Evolutionary conservation across 2,113 vertebrate species (phyloP).

Genomic region (Myotis davidii): DNA sequence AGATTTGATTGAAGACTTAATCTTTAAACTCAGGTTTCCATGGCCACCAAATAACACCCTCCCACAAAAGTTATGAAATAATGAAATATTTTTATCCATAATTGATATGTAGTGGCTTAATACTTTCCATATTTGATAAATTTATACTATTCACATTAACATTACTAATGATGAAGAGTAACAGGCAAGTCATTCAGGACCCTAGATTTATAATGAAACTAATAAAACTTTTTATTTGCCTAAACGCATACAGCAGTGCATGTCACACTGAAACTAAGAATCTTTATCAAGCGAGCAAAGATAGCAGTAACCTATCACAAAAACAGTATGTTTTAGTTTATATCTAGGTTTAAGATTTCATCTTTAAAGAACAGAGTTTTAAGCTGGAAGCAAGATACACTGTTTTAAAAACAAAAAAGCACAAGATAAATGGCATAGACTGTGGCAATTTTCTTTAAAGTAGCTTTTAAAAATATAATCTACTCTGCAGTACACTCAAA

Average conservation of each 20-base stretch:
- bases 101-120: background rate
- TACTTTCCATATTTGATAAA: constrained; percentile 1
- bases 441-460: constrained; percentile 74
- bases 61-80: background rate
- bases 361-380: constrained; percentile 79
- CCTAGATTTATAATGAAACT: constrained; percentile 31
- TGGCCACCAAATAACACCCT: background rate
- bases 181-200: constrained; percentile 9
- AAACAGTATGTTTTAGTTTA: constrained; percentile 70
- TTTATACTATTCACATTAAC: background rate
- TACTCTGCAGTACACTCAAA: constrained; percentile 40
- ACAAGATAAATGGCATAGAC: constrained; percentile 73
- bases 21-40: constrained; percentile 24
- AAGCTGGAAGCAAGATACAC: constrained; percentile 79
- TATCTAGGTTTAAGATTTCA: constrained; percentile 66
- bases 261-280: constrained; percentile 52
- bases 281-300: background rate
- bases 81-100: background rate
- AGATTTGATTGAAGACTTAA: constrained; percentile 35
- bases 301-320: constrained; percentile 69
- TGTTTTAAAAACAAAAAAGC: constrained; percentile 80
- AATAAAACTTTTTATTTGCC: constrained; percentile 44
- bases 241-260: constrained; percentile 26
- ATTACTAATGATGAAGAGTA: background rate
- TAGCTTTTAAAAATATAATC: constrained; percentile 65